These are phyloP conservation scores for Ectobius pallidus DNA, from an alignment of 2,888 invertebrate genomes.

Conservation along the genomic window DNA sequence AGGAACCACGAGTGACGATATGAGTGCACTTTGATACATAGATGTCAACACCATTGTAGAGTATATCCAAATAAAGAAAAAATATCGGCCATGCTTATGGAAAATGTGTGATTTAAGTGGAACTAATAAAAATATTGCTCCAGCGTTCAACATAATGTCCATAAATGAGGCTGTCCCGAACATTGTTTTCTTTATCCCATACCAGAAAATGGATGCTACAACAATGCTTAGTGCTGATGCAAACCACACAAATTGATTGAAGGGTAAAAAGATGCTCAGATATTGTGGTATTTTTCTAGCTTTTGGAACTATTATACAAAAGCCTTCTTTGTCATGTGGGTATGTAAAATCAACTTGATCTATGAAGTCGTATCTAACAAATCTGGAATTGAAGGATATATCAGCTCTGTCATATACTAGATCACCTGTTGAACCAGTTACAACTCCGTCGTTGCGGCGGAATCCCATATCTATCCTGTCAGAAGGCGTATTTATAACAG, in stretches of 20 bases:
- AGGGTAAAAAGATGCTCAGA: not conserved
- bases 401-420: not conserved
- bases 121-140: not conserved
- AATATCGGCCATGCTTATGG: not conserved
- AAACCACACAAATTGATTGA: not conserved
- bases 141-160: not conserved
- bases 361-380: not conserved
- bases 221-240: not conserved
- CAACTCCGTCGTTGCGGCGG: not conserved
- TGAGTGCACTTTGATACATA: not conserved
- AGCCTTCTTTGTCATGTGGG: constrained; percentile 18
- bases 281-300: not conserved
- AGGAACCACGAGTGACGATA: not conserved
- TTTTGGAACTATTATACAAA: constrained; percentile 4
- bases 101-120: not conserved
- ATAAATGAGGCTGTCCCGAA: not conserved
- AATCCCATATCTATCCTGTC: not conserved
- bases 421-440: not conserved
- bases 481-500: not conserved
- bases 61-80: not conserved
- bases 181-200: not conserved
- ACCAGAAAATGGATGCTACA: not conserved
- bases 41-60: not conserved
- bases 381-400: not conserved
- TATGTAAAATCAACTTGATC: not conserved